Evolutionary conservation across 2,113 vertebrate species (phyloP).

Genomic region (Gobius niger): DNA sequence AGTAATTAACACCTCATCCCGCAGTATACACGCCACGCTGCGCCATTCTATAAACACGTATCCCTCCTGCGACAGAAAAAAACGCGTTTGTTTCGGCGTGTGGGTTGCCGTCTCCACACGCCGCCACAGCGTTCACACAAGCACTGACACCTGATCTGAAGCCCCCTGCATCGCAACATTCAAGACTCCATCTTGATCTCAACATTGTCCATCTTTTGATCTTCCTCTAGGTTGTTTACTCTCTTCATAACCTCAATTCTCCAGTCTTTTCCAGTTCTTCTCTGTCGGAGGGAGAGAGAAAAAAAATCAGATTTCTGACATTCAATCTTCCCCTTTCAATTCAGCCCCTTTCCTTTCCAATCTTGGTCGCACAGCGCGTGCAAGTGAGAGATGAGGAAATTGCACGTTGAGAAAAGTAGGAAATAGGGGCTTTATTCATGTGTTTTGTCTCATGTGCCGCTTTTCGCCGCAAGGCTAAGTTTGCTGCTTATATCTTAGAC

Average conservation of each 20-base stretch:
- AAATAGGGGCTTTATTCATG: conserved; percentile 58
- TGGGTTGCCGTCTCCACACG: conserved; percentile 17
- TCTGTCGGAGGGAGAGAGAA: conserved; percentile 21
- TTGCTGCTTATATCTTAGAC: conserved; percentile 47
- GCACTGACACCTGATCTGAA: background rate
- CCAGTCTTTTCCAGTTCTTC: conserved; percentile 21
- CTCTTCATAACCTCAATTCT: conserved; percentile 38
- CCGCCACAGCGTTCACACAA: conserved; percentile 26
- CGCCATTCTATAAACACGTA: background rate
- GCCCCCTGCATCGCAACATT: conserved; percentile 7
- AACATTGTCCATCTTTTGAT: conserved; percentile 54
- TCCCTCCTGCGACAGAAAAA: background rate
- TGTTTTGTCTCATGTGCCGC: conserved; percentile 30
- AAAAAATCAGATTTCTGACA: conserved; percentile 30
- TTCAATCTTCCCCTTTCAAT: conserved; percentile 30
- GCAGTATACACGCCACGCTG: background rate
- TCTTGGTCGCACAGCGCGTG: too few relatives aligned
- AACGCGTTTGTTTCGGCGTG: background rate
- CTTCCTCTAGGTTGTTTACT: conserved; percentile 48
- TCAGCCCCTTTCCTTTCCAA: background rate
- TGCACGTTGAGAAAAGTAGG: conserved; percentile 32
- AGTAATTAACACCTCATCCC: conserved; percentile 23
- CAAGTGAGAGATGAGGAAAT: background rate
- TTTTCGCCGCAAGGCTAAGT: conserved; percentile 54
- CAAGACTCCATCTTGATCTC: conserved; percentile 50